Percentiles rank a stretch among this genome's conserved stretches.
Conservation (phyloP, 2,797 vertebrate genomes). For the Aulostomus chinensis region DNA sequence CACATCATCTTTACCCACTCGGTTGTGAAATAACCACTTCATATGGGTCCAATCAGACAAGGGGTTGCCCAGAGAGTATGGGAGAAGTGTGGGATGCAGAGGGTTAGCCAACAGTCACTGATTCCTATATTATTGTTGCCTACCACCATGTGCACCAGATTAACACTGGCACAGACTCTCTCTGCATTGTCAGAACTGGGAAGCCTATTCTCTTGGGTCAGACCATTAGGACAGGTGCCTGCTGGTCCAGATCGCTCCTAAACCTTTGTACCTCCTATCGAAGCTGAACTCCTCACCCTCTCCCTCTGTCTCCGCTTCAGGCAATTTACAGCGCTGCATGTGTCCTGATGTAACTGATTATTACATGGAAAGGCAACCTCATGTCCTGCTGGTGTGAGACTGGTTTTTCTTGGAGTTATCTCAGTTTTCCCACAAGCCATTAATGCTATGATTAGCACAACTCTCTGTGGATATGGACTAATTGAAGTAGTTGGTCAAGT, state of each 20-base stretch:
- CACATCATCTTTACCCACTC: slow-evolving; percentile 22
- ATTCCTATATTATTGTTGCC: slow-evolving; percentile 29
- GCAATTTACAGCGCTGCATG: slow-evolving; percentile 39
- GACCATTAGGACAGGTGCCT: slow-evolving; percentile 30
- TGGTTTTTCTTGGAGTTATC: slow-evolving; percentile 34
- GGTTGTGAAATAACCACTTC: slow-evolving; percentile 51
- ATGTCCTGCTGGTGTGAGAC: slow-evolving; percentile 32
- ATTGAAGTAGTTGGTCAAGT: slow-evolving; percentile 26
- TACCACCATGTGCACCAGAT: slow-evolving; percentile 57
- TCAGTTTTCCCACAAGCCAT: slow-evolving; percentile 46
- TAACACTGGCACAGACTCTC: slow-evolving; percentile 46
- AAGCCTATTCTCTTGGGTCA: slow-evolving; percentile 37
- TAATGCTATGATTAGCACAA: slow-evolving; percentile 32
- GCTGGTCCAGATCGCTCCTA: slow-evolving; percentile 6
- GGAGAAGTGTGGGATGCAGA: slow-evolving; percentile 26
- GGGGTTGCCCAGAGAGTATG: slow-evolving; percentile 50
- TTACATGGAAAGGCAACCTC: slow-evolving; percentile 52
- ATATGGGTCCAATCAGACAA: slow-evolving; percentile 64
- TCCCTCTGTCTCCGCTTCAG: slow-evolving; percentile 10
- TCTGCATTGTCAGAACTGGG: slow-evolving; percentile 31
- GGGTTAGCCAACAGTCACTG: slow-evolving; percentile 56
- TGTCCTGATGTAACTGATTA: slow-evolving; percentile 52
- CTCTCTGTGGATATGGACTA: slow-evolving; percentile 27
- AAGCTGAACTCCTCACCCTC: slow-evolving; percentile 48
- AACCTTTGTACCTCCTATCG: slow-evolving; percentile 30